These are phyloP conservation scores for Lasioglossum malachurum DNA, from an alignment of 2,888 invertebrate species.

Conservation along the genomic window DNA sequence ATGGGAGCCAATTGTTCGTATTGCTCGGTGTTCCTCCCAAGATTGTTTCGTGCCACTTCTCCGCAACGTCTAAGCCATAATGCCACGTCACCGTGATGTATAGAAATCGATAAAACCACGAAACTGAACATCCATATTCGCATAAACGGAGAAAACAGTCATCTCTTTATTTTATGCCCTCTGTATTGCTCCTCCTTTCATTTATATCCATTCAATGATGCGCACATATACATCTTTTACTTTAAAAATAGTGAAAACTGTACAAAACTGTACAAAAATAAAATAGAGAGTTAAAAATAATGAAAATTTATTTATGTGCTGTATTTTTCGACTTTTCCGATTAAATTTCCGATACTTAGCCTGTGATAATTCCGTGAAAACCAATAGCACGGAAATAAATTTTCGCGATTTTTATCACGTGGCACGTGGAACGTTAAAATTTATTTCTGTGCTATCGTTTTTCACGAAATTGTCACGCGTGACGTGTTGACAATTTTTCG, in stretches of 20 bases:
- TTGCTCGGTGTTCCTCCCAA: background rate
- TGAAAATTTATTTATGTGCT: too few species aligned
- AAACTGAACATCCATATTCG: background rate
- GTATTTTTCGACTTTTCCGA: too few species aligned
- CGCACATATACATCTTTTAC: background rate
- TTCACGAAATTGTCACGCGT: too few species aligned
- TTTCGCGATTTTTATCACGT: too few species aligned
- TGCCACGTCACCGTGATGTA: background rate
- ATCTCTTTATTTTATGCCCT: background rate
- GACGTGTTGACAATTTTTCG: background rate
- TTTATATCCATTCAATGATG: background rate
- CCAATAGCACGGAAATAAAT: background rate
- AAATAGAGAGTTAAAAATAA: too few species aligned
- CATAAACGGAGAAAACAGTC: background rate
- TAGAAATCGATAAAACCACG: background rate
- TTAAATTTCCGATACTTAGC: background rate
- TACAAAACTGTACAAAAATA: too few species aligned
- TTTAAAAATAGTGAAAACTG: too few species aligned
- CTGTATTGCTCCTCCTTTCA: background rate
- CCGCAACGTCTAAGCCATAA: background rate
- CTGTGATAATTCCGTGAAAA: background rate
- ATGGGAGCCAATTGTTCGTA: background rate
- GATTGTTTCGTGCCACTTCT: background rate
- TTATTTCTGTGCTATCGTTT: too few species aligned
- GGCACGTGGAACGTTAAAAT: too few species aligned